phyloP scores from a whole-genome alignment of 2,797 vertebrate species.

The Perodicticus potto region DNA sequence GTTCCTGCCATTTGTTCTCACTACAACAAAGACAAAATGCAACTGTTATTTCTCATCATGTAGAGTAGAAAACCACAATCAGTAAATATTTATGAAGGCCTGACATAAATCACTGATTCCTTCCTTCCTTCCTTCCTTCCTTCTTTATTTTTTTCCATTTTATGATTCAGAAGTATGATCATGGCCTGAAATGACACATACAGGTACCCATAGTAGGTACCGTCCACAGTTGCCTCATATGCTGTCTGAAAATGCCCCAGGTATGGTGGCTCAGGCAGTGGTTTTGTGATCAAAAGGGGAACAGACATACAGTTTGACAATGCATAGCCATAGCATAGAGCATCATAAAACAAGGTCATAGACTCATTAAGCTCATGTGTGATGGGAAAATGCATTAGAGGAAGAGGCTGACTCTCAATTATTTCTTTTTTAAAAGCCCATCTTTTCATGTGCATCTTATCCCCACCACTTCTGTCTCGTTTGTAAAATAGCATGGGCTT shows the following conservation, averaged over 20 bases:
- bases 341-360: not conserved
- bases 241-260: not conserved
- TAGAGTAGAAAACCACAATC: not conserved
- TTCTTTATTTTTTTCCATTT: not conserved
- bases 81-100: not conserved
- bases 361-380: not conserved
- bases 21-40: not conserved
- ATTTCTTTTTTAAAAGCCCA: not conserved
- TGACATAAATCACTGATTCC: not conserved
- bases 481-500: not conserved
- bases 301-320: not conserved
- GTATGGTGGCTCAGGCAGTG: not conserved
- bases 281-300: not conserved
- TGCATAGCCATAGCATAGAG: not conserved
- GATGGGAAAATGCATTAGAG: not conserved
- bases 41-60: not conserved
- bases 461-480: not conserved
- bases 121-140: too few relatives aligned
- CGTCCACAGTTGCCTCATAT: not conserved
- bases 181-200: not conserved
- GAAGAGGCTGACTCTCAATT: not conserved
- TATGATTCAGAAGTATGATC: not conserved
- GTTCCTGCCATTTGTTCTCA: not conserved
- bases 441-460: not conserved
- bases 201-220: not conserved